Evolutionary conservation across 1,140 invertebrate genomes (phyloP).

Genomic region (Coptotermes formosanus): DNA sequence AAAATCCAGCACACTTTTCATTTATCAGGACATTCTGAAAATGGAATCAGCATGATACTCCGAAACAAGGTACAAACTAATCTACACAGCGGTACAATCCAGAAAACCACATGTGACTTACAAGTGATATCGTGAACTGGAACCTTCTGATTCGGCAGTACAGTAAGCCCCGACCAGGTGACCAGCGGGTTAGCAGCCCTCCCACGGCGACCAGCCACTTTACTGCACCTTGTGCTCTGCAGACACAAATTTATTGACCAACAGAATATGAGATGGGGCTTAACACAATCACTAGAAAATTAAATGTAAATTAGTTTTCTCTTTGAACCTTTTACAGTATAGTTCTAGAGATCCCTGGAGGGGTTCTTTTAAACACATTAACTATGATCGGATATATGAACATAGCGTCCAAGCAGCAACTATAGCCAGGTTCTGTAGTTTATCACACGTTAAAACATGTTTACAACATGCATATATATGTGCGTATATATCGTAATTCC

Average conservation of each 20-base stretch:
- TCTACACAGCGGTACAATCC: too few species aligned
- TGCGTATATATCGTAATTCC: too few species aligned
- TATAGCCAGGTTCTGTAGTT: neutral
- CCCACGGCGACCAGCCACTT: neutral
- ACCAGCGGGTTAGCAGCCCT: neutral
- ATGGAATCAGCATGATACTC: too few species aligned
- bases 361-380: neutral
- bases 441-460: neutral
- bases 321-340: neutral
- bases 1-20: too few species aligned
- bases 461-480: neutral
- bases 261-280: neutral
- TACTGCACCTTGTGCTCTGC: neutral
- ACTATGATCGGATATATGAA: neutral
- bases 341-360: neutral
- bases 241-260: neutral
- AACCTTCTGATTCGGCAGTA: neutral
- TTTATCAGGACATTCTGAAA: too few species aligned
- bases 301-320: slow-evolving; percentile 4
- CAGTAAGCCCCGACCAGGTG: neutral
- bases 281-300: slow-evolving; percentile 1
- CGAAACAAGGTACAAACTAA: too few species aligned
- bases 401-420: too few species aligned
- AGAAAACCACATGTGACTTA: too few species aligned
- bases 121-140: too few species aligned